Evolutionary conservation across 2,888 invertebrate genomes (phyloP).

Genomic region (Erebia aethiops): DNA sequence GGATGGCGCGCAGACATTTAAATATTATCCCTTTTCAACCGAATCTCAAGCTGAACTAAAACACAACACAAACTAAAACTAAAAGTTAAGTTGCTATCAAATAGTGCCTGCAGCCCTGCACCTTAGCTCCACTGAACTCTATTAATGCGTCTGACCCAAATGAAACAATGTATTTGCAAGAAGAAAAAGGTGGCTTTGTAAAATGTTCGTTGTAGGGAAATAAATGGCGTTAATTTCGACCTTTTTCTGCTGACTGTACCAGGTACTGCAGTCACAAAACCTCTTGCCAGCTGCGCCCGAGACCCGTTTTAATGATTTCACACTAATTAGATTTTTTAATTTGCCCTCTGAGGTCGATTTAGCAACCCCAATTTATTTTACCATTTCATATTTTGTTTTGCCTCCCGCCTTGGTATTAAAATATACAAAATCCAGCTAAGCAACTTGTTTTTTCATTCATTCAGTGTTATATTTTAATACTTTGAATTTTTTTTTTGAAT

Average conservation of each 20-base stretch:
- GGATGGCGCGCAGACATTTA: too few relatives aligned
- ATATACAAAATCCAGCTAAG: constrained; percentile 24
- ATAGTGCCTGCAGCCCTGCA: too few relatives aligned
- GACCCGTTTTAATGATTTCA: constrained; percentile 59
- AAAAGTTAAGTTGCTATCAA: too few relatives aligned
- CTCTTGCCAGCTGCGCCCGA: constrained; percentile 45
- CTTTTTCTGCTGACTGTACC: constrained; percentile 14
- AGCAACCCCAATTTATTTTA: constrained; percentile 54
- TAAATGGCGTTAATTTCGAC: constrained; percentile 18
- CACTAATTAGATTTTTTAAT: constrained; percentile 65
- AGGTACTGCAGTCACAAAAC: constrained; percentile 33
- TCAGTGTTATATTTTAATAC: background rate
- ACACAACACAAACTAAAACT: too few relatives aligned
- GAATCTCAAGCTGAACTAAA: too few relatives aligned
- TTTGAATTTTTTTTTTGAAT: background rate
- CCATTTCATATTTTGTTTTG: constrained; percentile 34
- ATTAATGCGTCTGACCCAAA: too few relatives aligned
- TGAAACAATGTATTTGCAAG: too few relatives aligned
- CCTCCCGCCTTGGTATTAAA: constrained; percentile 13
- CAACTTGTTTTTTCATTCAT: constrained; percentile 1
- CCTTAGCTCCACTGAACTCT: too few relatives aligned
- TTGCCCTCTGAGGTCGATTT: constrained; percentile 58
- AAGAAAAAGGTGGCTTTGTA: background rate
- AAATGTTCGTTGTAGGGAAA: constrained; percentile 5
- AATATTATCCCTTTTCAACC: too few relatives aligned